phyloP scores from a whole-genome alignment of 2,888 invertebrate species.

The Apamea crenata region DNA sequence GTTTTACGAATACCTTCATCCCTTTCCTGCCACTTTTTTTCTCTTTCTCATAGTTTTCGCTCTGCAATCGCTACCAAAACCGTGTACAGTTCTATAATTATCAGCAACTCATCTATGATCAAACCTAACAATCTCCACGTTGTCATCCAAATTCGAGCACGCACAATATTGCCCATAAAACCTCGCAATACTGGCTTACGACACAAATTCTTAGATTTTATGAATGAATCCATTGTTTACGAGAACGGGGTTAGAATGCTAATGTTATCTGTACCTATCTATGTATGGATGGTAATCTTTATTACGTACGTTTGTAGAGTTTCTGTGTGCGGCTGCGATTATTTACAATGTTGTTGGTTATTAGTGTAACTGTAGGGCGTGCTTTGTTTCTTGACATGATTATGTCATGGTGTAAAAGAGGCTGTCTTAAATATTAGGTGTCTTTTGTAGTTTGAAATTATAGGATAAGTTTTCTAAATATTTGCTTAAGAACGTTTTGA shows the following conservation, averaged over 20 bases:
- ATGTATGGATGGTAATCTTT: slow-evolving; percentile 51
- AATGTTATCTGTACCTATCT: slow-evolving; percentile 52
- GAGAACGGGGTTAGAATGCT: slow-evolving; percentile 65
- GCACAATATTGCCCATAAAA: slow-evolving; percentile 53
- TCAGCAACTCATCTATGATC: not conserved
- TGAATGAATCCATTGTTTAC: slow-evolving; percentile 82
- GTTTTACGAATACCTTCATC: not conserved
- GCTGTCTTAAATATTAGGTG: not conserved
- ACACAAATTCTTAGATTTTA: slow-evolving; percentile 73
- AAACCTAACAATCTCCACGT: not conserved
- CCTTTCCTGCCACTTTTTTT: not conserved
- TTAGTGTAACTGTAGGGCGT: not conserved
- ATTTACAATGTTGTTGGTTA: slow-evolving; percentile 7
- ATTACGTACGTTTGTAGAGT: slow-evolving; percentile 32
- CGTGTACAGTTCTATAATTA: not conserved
- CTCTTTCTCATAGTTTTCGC: not conserved
- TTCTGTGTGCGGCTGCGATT: slow-evolving; percentile 5
- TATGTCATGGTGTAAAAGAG: not conserved
- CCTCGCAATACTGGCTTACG: slow-evolving; percentile 59
- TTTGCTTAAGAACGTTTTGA: no score
- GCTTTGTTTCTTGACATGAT: slow-evolving; percentile 1
- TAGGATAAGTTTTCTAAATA: no score
- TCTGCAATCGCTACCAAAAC: not conserved
- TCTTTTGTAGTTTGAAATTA: not conserved
- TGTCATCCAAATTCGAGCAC: slow-evolving; percentile 27